Conservation (phyloP, 2,113 vertebrate species). For the Mormoops blainvillei region DNA sequence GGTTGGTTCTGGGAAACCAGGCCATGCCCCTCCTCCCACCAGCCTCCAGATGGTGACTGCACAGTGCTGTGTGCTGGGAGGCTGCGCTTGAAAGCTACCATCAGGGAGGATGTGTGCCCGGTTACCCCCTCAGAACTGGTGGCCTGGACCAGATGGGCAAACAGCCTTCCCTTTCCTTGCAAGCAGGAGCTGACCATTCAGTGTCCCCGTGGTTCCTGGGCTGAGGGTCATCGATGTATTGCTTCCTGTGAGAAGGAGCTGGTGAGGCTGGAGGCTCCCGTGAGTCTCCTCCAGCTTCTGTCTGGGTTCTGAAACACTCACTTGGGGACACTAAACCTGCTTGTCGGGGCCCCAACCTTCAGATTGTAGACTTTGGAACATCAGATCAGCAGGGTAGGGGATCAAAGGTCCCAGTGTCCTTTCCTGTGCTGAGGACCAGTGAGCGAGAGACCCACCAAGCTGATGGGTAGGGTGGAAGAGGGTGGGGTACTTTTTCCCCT, state of each 20-base stretch:
- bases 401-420: neutral
- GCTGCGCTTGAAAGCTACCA: neutral
- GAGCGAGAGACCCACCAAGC: neutral
- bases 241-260: neutral
- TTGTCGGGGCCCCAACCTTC: neutral
- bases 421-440: too few relatives aligned
- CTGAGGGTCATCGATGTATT: neutral
- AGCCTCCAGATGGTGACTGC: neutral
- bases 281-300: neutral
- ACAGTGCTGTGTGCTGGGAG: accelerated
- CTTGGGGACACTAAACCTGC: neutral
- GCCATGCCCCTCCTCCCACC: accelerated
- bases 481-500: neutral
- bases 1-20: neutral
- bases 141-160: neutral
- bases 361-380: neutral
- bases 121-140: neutral
- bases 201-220: neutral
- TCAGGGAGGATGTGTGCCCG: accelerated
- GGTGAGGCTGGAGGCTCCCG: neutral
- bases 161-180: neutral
- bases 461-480: neutral
- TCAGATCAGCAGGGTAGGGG: neutral
- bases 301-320: neutral
- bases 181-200: neutral